phyloP scores from a whole-genome alignment of 2,113 vertebrate genomes.

The Machaerirhynchus nigripectus region DNA sequence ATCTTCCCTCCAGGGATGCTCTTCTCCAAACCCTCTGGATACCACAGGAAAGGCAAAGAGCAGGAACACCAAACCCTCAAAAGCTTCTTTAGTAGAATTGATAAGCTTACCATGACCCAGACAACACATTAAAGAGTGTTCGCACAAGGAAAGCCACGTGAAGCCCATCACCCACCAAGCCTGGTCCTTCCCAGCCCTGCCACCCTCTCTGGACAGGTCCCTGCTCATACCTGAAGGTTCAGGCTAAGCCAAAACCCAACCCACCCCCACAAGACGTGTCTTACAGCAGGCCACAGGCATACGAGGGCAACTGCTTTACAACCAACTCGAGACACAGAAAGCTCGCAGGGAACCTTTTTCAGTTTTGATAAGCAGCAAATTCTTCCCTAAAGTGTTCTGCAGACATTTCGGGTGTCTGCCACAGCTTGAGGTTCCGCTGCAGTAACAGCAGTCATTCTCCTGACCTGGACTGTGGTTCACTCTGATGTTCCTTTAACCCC shows the following conservation, averaged over 20 bases:
- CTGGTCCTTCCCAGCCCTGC: neutral
- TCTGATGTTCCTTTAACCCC: neutral
- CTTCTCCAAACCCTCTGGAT: neutral
- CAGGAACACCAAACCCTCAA: neutral
- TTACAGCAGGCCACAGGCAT: rapidly evolving
- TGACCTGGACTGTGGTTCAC: neutral
- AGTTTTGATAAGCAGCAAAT: neutral
- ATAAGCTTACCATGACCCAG: neutral
- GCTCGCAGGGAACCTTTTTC: neutral
- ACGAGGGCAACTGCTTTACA: rapidly evolving
- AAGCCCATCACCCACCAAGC: neutral
- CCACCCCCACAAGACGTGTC: rapidly evolving
- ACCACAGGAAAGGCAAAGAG: neutral
- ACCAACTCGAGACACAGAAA: neutral
- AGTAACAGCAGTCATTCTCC: neutral
- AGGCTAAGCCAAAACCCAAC: neutral
- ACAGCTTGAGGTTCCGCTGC: neutral
- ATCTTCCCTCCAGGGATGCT: neutral
- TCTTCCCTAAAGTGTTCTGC: neutral
- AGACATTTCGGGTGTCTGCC: neutral
- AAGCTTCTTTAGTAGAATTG: neutral
- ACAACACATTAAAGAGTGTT: rapidly evolving
- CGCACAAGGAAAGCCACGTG: rapidly evolving
- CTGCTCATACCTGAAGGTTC: neutral
- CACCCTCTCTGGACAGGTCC: neutral